phyloP scores from a whole-genome alignment of 2,888 invertebrate genomes.

The Antheraea yamamai region DNA sequence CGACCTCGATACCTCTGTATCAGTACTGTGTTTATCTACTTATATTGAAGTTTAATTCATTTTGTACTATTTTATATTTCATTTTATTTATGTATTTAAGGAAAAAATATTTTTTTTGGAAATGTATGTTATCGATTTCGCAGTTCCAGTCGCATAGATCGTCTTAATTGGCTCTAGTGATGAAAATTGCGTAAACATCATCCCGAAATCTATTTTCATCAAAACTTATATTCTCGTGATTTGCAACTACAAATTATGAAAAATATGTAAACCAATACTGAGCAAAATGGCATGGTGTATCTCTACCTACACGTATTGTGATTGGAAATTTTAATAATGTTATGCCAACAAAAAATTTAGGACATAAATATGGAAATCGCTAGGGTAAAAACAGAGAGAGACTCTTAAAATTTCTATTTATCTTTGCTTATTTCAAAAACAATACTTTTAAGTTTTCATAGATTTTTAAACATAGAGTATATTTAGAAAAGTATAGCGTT shows the following conservation, averaged over 20 bases:
- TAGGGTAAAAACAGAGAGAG: neutral
- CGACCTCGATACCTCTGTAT: conserved; percentile 12
- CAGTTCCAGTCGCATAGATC: neutral
- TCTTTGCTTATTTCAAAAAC: neutral
- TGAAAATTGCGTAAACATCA: neutral
- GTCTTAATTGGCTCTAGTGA: neutral
- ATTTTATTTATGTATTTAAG: too few relatives aligned
- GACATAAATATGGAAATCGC: neutral
- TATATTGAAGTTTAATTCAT: neutral
- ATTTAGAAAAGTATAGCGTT: neutral
- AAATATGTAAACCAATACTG: neutral
- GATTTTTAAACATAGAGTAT: neutral
- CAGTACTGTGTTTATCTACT: neutral
- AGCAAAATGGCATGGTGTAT: neutral
- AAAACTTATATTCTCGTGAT: neutral
- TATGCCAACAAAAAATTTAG: neutral
- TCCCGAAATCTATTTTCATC: neutral
- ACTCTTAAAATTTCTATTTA: neutral
- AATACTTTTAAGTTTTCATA: neutral
- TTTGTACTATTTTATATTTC: neutral
- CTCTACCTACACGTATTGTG: neutral
- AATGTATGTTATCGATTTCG: too few relatives aligned
- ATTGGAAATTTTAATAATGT: neutral
- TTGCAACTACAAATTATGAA: neutral
- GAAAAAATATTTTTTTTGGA: too few relatives aligned